Evolutionary conservation across 1,140 invertebrate species (phyloP), one percentile per base, ranked within the genome.

Genomic region (Lordiphosa mommai): DNA sequence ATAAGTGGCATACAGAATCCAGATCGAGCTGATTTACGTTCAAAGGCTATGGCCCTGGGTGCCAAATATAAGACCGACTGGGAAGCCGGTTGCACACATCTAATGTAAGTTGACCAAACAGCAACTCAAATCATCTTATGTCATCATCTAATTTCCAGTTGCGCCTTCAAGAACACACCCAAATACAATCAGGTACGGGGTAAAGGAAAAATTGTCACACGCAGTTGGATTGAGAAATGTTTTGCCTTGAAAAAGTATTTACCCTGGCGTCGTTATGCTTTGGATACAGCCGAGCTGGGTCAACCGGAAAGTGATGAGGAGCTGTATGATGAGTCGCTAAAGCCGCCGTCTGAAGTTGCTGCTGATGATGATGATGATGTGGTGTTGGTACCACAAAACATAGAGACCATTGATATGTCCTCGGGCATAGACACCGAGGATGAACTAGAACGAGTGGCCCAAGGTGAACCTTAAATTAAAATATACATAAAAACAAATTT

Each of bases 1-100:
- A 91, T 98, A 46, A 97, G 95, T 90, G 96, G 96, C 0, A 97
- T 94, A 90, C 84, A 94, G 89, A 96, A 98, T 91, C 96, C 96
- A 1, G 90, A 92, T 61, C 90, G 96, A 36, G 90, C 89, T 1
- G 90, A 92, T 41, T 72, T 97, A 14, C 89, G 96, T 34, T 91
- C 92, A 40, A 92, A 91, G 68, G 95, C 94, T 8, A 37, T 94
- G 3, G 91, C 92, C 51, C 92, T 97, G 92, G 96, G 96, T 2
- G 96, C 95, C 0, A 92, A 91, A 70, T 97, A 96, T 84, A 92
- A 92, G 87, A 48, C 77, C 0, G 59, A 61, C 30, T 84, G 77
- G 79, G 63, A 53, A 14, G 7, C 55, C 5, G 77, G 63, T 4
- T 84, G 77, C 41, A 82, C 79, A 1, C 77, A 82, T 38, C 50